These are phyloP conservation scores for Colius striatus DNA, from an alignment of 2,113 vertebrate genomes.

Conservation along the genomic window DNA sequence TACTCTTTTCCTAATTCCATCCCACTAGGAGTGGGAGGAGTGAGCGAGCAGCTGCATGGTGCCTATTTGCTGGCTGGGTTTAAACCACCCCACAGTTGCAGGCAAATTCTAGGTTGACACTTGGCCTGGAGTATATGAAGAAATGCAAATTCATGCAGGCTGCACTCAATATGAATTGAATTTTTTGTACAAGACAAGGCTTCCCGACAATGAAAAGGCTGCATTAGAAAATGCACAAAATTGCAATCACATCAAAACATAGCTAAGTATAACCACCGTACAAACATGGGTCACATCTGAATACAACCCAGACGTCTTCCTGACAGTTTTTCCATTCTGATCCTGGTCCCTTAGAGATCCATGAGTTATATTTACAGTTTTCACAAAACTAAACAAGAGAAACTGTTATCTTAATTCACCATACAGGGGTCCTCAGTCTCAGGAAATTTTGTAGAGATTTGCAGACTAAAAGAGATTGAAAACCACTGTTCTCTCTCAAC, in stretches of 20 bases:
- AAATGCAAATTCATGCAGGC: background rate
- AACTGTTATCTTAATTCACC: background rate
- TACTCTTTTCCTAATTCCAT: no score
- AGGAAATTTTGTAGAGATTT: background rate
- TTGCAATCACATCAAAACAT: background rate
- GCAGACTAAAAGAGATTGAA: slow-evolving; percentile 19
- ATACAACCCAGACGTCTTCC: background rate
- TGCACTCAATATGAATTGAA: background rate
- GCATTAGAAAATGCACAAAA: background rate
- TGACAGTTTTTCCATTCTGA: background rate
- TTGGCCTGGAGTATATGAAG: background rate
- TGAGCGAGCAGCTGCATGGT: no score
- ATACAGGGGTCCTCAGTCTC: background rate
- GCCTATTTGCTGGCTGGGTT: no score
- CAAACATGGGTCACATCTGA: background rate
- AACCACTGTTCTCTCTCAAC: background rate
- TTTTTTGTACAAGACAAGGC: background rate
- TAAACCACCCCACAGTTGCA: background rate
- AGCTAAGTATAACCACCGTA: background rate
- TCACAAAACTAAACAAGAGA: background rate
- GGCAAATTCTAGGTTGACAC: background rate
- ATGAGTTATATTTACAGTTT: background rate
- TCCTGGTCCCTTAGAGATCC: background rate
- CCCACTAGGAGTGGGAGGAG: no score
- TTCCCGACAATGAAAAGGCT: background rate